A percentile compares a stretch with the other conserved stretches of the same genome.
phyloP scores from a whole-genome alignment of 2,113 vertebrate genomes.

The Malurus cyaneus region DNA sequence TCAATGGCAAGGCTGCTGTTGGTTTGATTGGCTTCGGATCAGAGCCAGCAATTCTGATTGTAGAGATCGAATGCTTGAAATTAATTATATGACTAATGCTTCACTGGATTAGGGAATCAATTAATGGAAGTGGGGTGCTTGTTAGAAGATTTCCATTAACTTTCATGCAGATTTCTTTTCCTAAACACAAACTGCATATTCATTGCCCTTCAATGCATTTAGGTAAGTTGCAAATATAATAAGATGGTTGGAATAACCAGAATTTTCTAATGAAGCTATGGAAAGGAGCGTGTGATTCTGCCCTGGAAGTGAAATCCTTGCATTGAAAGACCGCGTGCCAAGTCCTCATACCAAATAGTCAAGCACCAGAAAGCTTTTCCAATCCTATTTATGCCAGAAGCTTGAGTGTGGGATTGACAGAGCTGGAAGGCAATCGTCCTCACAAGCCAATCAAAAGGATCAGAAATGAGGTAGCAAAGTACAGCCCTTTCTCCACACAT shows the following conservation, averaged over 20 bases:
- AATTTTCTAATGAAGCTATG: not conserved
- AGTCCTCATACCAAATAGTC: not conserved
- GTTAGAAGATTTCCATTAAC: conserved; percentile 48
- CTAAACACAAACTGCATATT: conserved; percentile 33
- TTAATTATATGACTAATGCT: conserved; percentile 61
- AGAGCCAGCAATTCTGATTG: conserved; percentile 61
- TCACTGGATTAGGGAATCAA: conserved; percentile 50
- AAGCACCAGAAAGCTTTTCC: not conserved
- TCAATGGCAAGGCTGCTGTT: conserved; percentile 42
- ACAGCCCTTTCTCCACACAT: not conserved
- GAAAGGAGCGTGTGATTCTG: not conserved
- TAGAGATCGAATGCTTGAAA: conserved; percentile 53
- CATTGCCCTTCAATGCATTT: conserved; percentile 11
- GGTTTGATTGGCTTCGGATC: conserved; percentile 61
- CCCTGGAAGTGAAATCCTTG: conserved; percentile 1
- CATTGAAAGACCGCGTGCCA: not conserved
- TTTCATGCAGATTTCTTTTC: conserved; percentile 10
- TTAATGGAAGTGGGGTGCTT: conserved; percentile 55
- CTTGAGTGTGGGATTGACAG: not conserved
- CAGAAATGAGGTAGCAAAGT: not conserved
- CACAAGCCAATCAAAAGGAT: not conserved
- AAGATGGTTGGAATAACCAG: not conserved
- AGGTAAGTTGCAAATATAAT: not conserved
- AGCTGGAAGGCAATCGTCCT: not conserved
- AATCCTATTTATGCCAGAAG: not conserved